phyloP scores from a whole-genome alignment of 2,797 vertebrate genomes.

The Helostoma temminkii region DNA sequence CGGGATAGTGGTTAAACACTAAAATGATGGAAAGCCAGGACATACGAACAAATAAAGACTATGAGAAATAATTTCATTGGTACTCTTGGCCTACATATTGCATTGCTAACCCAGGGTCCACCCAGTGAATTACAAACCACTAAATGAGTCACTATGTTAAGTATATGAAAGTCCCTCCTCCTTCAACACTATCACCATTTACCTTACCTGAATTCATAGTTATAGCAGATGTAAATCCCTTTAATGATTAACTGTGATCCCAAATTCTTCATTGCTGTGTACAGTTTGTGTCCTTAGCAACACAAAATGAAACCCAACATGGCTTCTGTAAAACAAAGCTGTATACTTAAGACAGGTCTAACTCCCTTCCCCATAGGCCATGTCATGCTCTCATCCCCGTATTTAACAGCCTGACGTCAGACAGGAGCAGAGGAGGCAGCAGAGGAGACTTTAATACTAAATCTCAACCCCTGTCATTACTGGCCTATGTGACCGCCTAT shows the following conservation, averaged over 20 bases:
- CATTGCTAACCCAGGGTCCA: constrained; percentile 57
- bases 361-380: constrained; percentile 71
- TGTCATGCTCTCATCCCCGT: constrained; percentile 81
- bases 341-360: constrained; percentile 80
- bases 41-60: constrained; percentile 50
- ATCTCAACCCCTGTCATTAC: constrained; percentile 88
- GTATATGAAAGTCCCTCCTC: constrained; percentile 36
- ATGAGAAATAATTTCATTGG: constrained; percentile 49
- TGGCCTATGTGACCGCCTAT: constrained; percentile 83
- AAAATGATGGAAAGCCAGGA: constrained; percentile 47
- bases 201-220: constrained; percentile 56
- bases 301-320: constrained; percentile 54
- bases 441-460: constrained; percentile 86
- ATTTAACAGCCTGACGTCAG: constrained; percentile 87
- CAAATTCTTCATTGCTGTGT: constrained; percentile 47
- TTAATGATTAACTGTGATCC: constrained; percentile 59
- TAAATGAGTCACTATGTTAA: constrained; percentile 57
- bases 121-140: constrained; percentile 62
- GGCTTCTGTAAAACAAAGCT: constrained; percentile 67
- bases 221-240: constrained; percentile 61
- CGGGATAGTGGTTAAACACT: constrained; percentile 51
- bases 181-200: constrained; percentile 51
- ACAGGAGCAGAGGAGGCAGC: constrained; percentile 78
- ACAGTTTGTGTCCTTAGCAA: constrained; percentile 67
- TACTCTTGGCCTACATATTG: constrained; percentile 55